phyloP scores from a whole-genome alignment of 2,888 invertebrate genomes.

The Hartigia nigra region DNA sequence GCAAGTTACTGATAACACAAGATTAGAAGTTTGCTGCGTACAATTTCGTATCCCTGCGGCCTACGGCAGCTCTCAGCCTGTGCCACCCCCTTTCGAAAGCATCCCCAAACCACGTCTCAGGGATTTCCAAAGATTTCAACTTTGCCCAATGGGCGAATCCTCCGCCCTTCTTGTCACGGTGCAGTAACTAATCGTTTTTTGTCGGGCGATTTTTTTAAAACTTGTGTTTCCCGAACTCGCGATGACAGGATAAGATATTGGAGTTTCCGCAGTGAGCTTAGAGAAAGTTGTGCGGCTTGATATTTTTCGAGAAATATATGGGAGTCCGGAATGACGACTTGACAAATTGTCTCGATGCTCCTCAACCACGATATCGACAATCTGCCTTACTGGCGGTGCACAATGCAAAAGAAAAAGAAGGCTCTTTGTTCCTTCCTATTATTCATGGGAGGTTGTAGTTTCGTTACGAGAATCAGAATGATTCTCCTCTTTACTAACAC shows the following conservation, averaged over 20 bases:
- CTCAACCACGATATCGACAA: too few species aligned
- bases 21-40: constrained; percentile 18
- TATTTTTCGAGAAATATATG: constrained; percentile 16
- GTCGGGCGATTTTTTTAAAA: constrained; percentile 21
- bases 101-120: constrained; percentile 9
- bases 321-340: constrained; percentile 11
- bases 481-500: too few species aligned
- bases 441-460: too few species aligned
- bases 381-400: too few species aligned
- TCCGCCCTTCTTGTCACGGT: not conserved
- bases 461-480: too few species aligned
- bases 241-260: constrained; percentile 24
- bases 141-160: constrained; percentile 16
- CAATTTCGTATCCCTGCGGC: constrained; percentile 13
- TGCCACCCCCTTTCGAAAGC: too few species aligned
- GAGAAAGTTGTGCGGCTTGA: constrained; percentile 14
- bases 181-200: constrained; percentile 21
- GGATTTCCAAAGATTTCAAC: constrained; percentile 22
- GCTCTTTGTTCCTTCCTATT: too few species aligned
- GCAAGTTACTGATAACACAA: constrained; percentile 15
- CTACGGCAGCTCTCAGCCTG: not conserved
- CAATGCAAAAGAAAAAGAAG: too few species aligned
- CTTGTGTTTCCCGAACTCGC: constrained; percentile 21
- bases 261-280: constrained; percentile 11
- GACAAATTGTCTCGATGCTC: constrained; percentile 18